Percentiles rank a stretch among this genome's conserved stretches.
Evolutionary conservation across 2,888 invertebrate genomes (phyloP).

Genomic region (Drosophila affinis): DNA sequence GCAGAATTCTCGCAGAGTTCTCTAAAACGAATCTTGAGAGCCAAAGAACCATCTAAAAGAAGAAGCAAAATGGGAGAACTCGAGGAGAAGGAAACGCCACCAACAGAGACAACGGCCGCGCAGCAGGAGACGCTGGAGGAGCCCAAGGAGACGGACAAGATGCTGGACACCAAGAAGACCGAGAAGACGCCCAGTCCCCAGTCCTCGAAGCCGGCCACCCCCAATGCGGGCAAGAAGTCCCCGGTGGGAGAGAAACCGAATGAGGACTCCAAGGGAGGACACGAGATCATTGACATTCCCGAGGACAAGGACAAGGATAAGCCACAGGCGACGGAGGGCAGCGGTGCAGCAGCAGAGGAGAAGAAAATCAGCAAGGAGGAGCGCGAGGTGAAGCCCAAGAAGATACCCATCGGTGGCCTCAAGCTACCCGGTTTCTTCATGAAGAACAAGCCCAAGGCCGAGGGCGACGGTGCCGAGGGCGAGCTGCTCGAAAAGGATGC

Average conservation of each 20-base stretch:
- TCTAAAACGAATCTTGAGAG: slow-evolving; percentile 47
- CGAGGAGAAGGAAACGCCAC: slow-evolving; percentile 83
- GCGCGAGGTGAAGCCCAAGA: slow-evolving; percentile 90
- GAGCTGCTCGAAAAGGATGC: slow-evolving; percentile 84
- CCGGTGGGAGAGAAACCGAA: slow-evolving; percentile 27
- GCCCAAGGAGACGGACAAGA: slow-evolving; percentile 84
- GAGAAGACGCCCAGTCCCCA: slow-evolving; percentile 68
- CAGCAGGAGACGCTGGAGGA: slow-evolving; percentile 81
- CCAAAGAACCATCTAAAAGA: slow-evolving; percentile 3
- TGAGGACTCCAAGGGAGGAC: slow-evolving; percentile 59
- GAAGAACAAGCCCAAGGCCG: slow-evolving; percentile 88
- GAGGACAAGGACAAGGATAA: slow-evolving; percentile 68
- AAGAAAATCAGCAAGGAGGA: slow-evolving; percentile 86
- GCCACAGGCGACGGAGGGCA: slow-evolving; percentile 48
- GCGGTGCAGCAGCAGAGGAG: slow-evolving; percentile 72
- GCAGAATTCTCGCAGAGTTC: slow-evolving; percentile 61
- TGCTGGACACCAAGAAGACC: slow-evolving; percentile 81
- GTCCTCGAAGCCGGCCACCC: slow-evolving; percentile 73
- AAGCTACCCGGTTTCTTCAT: slow-evolving; percentile 94
- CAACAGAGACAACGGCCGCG: slow-evolving; percentile 74
- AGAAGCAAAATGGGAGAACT: slow-evolving; percentile 81
- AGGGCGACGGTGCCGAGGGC: slow-evolving; percentile 85
- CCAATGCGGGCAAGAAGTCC: slow-evolving; percentile 68
- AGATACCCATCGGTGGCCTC: slow-evolving; percentile 94
- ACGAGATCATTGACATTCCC: slow-evolving; percentile 83